Base-by-base conservation (phyloP, 2,113 vertebrate genomes). In the Mandrillus leucophaeus region DNA sequence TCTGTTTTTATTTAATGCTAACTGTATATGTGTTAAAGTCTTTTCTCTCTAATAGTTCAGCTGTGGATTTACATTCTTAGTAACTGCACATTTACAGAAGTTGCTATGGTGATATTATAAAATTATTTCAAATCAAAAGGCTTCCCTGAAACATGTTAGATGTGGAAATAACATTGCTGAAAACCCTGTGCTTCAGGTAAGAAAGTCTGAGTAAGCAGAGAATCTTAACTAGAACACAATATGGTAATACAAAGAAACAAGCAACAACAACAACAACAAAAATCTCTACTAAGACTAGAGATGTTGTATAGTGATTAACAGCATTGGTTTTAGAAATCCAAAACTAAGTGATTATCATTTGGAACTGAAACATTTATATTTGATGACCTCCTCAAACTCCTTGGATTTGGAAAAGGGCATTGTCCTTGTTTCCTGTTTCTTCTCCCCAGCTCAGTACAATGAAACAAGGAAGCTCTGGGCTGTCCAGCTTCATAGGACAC, bases 91-190 rank as follows among this genome's bases (percentile, higher is more conserved):
- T 92, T 96, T 83, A 78, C 18, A 35, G 84, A 68, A 50, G 95
- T 97, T 98, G 89, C 97, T 96, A 98, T 97, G 96, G 96, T 75
- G 92, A 97, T 95, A 94, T 90, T 96, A 93, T 80, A 97, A 98
- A 97, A 97, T 97, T 89, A 96, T 96, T 97, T 61, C 55, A 92
- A 88, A 84, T 96, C 93, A 96, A 3, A 5, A 96, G 57, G 38
- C 45, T 66, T 88, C 57, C 22, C 52, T 81, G 75, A 97, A 97
- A 96, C 45, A 48, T 27, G 25, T 68, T 96, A n/a, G n/a, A 90
- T 92, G 93, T 61, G 16, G 64, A 95, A 95, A 70, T 79, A 88
- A 61, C 66, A 94, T 94, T 81, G 59, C 72, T 84, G 61, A 94
- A 95, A 93, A 94, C 40, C 25, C 20, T 94, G 25, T 30, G 64